Conservation (phyloP, 2,797 vertebrate genomes). For the Cirrhinus mrigala region DNA sequence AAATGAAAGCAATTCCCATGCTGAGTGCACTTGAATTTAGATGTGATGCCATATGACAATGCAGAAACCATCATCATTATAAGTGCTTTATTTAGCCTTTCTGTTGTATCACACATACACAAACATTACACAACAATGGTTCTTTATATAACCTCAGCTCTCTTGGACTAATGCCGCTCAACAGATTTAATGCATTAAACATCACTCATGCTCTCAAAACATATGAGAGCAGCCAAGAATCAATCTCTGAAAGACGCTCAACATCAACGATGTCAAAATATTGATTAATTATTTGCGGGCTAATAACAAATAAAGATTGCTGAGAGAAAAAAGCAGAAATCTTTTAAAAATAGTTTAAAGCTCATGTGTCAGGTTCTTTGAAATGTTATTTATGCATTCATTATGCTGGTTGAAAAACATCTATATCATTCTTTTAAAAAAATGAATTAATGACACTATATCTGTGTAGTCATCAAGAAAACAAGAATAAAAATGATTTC, state of each 20-base stretch:
- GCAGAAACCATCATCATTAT: conserved; percentile 37
- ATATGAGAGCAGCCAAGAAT: background rate
- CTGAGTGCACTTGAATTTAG: conserved; percentile 66
- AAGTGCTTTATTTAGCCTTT: conserved; percentile 49
- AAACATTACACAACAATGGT: conserved; percentile 30
- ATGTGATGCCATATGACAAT: conserved; percentile 29
- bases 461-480: background rate
- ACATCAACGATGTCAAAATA: background rate
- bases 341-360: background rate
- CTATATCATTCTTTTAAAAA: background rate
- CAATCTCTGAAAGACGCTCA: background rate
- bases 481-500: background rate
- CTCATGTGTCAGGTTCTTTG: background rate
- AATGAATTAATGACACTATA: background rate
- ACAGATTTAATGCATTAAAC: conserved; percentile 33
- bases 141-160: conserved; percentile 40
- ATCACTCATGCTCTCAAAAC: conserved; percentile 45
- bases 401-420: background rate
- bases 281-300: background rate
- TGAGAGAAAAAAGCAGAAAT: background rate
- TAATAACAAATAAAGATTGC: background rate
- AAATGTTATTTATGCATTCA: background rate
- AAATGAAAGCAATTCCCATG: conserved; percentile 7
- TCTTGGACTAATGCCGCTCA: conserved; percentile 25
- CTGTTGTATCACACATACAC: conserved; percentile 14